Evolutionary conservation across 2,888 invertebrate species (phyloP).

Genomic region (Drosophila lacicola): DNA sequence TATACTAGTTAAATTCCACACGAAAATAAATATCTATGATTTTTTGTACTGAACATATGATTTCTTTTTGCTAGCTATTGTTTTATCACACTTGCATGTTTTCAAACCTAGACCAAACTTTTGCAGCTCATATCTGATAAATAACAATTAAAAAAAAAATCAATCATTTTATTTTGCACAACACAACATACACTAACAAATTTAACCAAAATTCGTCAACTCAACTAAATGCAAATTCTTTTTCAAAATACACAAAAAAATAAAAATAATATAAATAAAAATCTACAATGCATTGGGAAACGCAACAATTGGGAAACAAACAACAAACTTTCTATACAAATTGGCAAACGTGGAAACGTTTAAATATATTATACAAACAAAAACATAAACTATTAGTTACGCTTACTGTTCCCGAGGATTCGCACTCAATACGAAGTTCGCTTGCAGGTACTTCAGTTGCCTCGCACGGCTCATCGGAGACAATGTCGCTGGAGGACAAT

Average conservation of each 20-base stretch:
- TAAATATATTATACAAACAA: constrained; percentile 13
- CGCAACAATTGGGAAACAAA: constrained; percentile 42
- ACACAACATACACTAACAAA: constrained; percentile 57
- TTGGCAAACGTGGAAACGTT: constrained; percentile 27
- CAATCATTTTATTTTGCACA: constrained; percentile 59
- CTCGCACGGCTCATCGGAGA: constrained; percentile 84
- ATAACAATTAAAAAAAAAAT: constrained; percentile 12
- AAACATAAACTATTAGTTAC: constrained; percentile 78
- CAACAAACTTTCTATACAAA: constrained; percentile 27
- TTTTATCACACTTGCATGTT: constrained; percentile 44
- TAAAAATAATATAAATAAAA: constrained; percentile 21
- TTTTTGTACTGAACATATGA: constrained; percentile 68
- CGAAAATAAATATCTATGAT: constrained; percentile 64
- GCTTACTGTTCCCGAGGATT: constrained; percentile 85
- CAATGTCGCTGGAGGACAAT: constrained; percentile 85
- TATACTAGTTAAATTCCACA: constrained; percentile 55
- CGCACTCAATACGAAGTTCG: constrained; percentile 85
- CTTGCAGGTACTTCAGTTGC: constrained; percentile 85
- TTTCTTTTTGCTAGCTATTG: constrained; percentile 25
- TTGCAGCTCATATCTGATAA: constrained; percentile 36
- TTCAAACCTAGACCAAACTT: constrained; percentile 18
- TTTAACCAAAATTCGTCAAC: constrained; percentile 50
- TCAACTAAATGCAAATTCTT: constrained; percentile 64
- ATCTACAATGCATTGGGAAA: constrained; percentile 44
- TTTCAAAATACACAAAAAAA: constrained; percentile 38